Conservation (phyloP, 2,113 vertebrate genomes). For the Gorsachius goisagi region DNA sequence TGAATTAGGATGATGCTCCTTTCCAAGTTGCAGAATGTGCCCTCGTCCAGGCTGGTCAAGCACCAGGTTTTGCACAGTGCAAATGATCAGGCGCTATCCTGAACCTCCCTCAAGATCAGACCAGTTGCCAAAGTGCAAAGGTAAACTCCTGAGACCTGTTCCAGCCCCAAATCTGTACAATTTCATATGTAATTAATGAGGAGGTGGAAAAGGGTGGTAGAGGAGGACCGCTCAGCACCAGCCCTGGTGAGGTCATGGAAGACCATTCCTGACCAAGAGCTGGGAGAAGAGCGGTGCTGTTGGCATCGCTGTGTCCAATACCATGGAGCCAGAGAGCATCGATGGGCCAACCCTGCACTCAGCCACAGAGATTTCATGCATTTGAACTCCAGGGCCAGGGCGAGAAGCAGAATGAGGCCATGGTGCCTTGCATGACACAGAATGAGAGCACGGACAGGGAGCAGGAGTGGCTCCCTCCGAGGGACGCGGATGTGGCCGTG, state of each 20-base stretch:
- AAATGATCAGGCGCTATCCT: neutral
- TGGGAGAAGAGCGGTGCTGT: neutral
- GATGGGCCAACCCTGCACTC: too few species aligned
- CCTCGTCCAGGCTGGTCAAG: neutral
- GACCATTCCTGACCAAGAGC: too few species aligned
- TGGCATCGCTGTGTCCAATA: neutral
- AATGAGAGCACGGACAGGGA: too few species aligned
- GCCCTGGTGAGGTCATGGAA: neutral
- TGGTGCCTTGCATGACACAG: neutral
- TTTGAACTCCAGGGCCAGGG: neutral
- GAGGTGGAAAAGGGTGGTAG: neutral
- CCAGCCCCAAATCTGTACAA: neutral
- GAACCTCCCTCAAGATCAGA: neutral
- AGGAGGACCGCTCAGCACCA: neutral
- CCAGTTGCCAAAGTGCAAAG: neutral
- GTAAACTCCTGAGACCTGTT: neutral
- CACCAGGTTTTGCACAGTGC: neutral
- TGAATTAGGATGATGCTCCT: neutral
- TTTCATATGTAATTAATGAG: neutral
- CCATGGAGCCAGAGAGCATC: neutral
- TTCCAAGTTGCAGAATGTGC: neutral
- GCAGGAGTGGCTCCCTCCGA: neutral
- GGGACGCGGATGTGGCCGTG: rapidly evolving
- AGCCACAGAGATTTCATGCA: neutral
- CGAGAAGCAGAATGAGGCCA: neutral